A percentile compares a stretch with the other conserved stretches of the same genome.
Evolutionary conservation across 2,113 vertebrate genomes (phyloP).

Genomic region (Ahaetulla prasina): DNA sequence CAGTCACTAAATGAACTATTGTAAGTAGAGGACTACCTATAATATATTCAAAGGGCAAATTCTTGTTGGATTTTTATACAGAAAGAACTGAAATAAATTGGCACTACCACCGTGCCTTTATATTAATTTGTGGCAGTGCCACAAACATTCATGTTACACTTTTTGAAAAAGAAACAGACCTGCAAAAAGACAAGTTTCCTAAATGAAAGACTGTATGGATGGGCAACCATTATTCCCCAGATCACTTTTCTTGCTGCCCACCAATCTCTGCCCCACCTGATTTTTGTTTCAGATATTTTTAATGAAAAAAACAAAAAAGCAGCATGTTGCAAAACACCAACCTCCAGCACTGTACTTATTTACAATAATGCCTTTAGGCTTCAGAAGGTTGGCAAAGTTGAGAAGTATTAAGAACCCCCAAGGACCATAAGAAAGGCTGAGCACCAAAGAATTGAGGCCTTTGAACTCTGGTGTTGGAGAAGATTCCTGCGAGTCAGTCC

Average conservation of each 20-base stretch:
- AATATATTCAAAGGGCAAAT: not conserved
- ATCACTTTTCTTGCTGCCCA: not conserved
- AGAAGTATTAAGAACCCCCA: not conserved
- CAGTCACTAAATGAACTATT: no score
- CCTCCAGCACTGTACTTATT: not conserved
- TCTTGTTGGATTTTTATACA: not conserved
- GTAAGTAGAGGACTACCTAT: not conserved
- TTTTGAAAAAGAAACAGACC: not conserved
- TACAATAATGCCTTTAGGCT: not conserved
- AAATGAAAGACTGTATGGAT: not conserved
- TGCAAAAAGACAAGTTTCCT: not conserved
- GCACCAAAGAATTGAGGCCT: no score
- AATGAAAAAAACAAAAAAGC: not conserved
- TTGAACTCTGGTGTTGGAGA: no score
- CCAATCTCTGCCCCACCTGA: not conserved
- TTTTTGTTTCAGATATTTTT: not conserved
- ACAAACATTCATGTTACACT: not conserved
- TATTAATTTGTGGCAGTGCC: not conserved
- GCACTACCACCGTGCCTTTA: not conserved
- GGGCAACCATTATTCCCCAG: not conserved
- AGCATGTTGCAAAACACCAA: not conserved
- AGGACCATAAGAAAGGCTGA: no score
- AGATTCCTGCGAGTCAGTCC: no score
- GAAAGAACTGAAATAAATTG: not conserved
- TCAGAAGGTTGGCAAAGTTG: not conserved